These are phyloP conservation scores for Volucella bombylans DNA, from an alignment of 2,888 invertebrate genomes.

Conservation along the genomic window DNA sequence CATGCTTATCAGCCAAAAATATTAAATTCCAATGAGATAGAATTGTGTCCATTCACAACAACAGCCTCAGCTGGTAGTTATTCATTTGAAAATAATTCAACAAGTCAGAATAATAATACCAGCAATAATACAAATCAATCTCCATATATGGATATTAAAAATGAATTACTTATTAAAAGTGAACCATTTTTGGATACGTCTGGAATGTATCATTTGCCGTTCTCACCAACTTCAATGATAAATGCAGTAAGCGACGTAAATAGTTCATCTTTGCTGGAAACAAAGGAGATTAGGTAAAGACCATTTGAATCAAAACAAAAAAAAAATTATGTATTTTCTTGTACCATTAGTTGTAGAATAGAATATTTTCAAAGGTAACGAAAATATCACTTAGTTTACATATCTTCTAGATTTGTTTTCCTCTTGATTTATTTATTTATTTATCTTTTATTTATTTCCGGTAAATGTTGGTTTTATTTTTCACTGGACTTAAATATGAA, in stretches of 20 bases:
- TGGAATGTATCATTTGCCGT: conserved; percentile 81
- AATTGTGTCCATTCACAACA: conserved; percentile 79
- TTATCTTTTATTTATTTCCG: conserved; percentile 15
- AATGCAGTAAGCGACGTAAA: conserved; percentile 81
- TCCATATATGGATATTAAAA: conserved; percentile 81
- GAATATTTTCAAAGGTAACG: conserved; percentile 5
- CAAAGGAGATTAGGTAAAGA: conserved; percentile 82
- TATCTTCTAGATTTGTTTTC: background rate
- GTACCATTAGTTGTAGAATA: conserved; percentile 19
- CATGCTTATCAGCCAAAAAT: conserved; percentile 79
- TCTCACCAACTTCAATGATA: conserved; percentile 81
- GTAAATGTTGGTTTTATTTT: conserved; percentile 15
- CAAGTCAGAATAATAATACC: conserved; percentile 68
- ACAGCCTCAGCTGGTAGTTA: conserved; percentile 56
- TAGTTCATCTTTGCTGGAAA: conserved; percentile 80
- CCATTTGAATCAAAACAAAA: conserved; percentile 25
- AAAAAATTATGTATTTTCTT: conserved; percentile 33
- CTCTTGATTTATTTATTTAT: background rate
- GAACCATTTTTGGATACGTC: conserved; percentile 80
- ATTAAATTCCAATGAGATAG: conserved; percentile 72
- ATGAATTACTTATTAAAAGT: conserved; percentile 80
- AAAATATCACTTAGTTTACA: conserved; percentile 5
- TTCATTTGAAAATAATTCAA: conserved; percentile 56
- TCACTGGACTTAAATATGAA: conserved; percentile 62
- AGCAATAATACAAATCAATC: conserved; percentile 76